phyloP scores from a whole-genome alignment of 2,113 vertebrate species.

The Cercocebus atys region DNA sequence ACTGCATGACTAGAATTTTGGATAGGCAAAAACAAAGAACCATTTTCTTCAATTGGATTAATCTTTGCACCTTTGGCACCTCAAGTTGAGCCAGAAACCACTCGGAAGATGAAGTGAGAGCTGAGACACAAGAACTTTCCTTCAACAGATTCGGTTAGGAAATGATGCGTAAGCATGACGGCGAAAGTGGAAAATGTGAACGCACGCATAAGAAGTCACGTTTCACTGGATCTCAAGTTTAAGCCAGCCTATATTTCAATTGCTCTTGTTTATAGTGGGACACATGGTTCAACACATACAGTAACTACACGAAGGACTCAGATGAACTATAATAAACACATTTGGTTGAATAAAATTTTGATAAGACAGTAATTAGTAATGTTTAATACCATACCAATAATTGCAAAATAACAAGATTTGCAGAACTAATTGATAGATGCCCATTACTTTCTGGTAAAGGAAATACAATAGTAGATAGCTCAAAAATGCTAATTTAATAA shows the following conservation, averaged over 20 bases:
- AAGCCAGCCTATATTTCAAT: background rate
- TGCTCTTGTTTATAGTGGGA: background rate
- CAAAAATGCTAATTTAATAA: background rate
- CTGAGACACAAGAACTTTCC: background rate
- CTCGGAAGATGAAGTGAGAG: constrained; percentile 15
- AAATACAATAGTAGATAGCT: background rate
- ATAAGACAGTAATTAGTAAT: constrained; percentile 13
- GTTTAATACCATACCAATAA: background rate
- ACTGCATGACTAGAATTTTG: constrained; percentile 7
- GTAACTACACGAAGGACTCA: background rate
- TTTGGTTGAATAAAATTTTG: background rate
- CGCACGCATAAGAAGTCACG: background rate
- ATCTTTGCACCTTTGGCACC: constrained; percentile 19
- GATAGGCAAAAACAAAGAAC: background rate
- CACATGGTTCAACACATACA: background rate
- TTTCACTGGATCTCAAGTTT: background rate
- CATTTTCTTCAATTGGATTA: constrained; percentile 24
- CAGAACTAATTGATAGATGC: background rate
- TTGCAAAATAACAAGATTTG: background rate
- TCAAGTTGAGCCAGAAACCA: background rate
- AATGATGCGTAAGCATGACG: background rate
- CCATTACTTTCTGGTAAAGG: background rate
- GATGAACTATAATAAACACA: background rate
- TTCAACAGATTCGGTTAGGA: background rate
- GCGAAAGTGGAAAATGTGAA: background rate